phyloP scores from a whole-genome alignment of 2,113 vertebrate genomes.

The Porphyrio hochstetteri region DNA sequence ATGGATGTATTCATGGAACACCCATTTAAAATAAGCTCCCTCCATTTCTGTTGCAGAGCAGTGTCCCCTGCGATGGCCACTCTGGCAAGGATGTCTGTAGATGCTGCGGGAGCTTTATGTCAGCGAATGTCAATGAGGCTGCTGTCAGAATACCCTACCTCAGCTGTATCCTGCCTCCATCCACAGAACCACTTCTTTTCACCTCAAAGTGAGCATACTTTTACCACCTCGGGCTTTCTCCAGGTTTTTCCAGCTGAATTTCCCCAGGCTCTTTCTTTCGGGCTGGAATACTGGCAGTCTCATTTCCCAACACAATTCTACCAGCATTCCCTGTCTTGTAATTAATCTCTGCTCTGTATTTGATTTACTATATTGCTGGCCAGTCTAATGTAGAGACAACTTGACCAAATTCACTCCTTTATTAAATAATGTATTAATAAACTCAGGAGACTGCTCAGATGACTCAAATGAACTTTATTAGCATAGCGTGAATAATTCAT shows the following conservation, averaged over 20 bases:
- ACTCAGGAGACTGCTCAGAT: neutral
- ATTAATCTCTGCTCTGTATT: neutral
- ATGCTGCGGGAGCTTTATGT: neutral
- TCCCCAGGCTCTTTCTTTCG: neutral
- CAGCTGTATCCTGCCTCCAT: accelerated
- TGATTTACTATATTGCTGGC: neutral
- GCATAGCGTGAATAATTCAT: constrained; percentile 42
- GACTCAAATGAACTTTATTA: constrained; percentile 44
- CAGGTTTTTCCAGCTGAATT: neutral
- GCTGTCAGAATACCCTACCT: neutral
- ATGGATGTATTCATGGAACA: neutral
- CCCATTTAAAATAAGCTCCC: neutral
- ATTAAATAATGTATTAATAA: constrained; percentile 45
- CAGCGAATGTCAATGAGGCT: neutral
- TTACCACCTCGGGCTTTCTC: neutral
- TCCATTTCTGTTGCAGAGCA: neutral
- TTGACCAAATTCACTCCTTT: neutral
- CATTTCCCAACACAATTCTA: neutral
- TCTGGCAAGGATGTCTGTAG: neutral
- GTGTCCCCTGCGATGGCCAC: neutral
- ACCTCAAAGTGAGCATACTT: accelerated
- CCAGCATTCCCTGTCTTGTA: neutral
- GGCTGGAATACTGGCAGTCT: neutral
- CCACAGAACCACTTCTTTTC: neutral
- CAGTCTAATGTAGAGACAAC: neutral